Base-by-base conservation (phyloP, 2,113 vertebrate genomes). In the Centropus unirufus region DNA sequence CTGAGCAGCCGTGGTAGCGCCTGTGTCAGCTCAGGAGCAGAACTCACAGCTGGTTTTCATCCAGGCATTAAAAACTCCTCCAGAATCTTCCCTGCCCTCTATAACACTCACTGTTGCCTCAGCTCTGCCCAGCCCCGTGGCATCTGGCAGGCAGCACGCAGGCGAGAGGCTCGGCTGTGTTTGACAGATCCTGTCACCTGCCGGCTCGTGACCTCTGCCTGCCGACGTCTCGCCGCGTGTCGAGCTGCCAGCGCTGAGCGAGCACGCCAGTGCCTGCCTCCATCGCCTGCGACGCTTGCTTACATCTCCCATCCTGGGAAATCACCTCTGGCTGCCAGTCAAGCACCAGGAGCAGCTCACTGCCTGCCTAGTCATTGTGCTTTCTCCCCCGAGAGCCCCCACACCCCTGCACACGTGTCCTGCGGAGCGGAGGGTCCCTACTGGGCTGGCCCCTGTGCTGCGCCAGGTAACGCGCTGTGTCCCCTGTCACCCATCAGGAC, bases 181-280 rank as follows among this genome's bases (percentile, higher is more conserved):
- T 49, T 57, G 85, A 83, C 93, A 94, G 93, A 24, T 49, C 64
- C 67, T 80, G 90, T 66, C 93, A 54, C 80, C 87, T 80, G 54
- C 59, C 58, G 18, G 44, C 16, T 49, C 17, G 4, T 20, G 30
- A 83, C 89, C 91, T 92, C 58, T 40, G 46, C 83, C 78, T 87
- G 34, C 57, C 3, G 11, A 34, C 22, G 2, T 19, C 26, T 55
- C 15, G 8, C 3, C 1, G 3, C 1, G 0, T 13, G 32, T 39
- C 0, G 3, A 78, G 76, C 80, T 87, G 80, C 76, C 46, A n/a
- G 47, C 3, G 2, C 19, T 14, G 1, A 42, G 63, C 2, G 4
- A 70, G 61, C 46, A 11, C 11, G 1, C 8, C 2, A 5, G 6
- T 66, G 69, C 47, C 90, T 51, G 14, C 13, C 34, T 89, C 29